A percentile compares a stretch with the other conserved stretches of the same genome.
These are phyloP conservation scores for Synergus gifuensis DNA, from an alignment of 2,888 invertebrate species.

Conservation along the genomic window DNA sequence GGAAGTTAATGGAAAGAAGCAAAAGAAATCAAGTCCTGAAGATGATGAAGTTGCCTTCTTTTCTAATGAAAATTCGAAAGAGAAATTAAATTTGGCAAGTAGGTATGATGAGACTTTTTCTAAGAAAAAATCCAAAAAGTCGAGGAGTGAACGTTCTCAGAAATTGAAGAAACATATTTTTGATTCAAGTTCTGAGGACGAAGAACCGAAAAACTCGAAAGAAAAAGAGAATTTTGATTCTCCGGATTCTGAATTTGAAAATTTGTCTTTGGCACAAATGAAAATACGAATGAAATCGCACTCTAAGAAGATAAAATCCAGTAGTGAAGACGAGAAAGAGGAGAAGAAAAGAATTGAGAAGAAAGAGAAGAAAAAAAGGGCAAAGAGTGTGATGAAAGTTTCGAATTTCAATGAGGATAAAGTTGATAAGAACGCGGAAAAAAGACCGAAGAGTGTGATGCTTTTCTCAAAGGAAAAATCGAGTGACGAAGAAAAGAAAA, in stretches of 20 bases:
- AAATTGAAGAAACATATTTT: neutral
- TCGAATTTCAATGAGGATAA: neutral
- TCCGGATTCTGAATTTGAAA: neutral
- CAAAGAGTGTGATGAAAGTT: constrained; percentile 26
- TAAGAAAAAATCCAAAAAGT: constrained; percentile 4
- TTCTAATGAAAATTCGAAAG: neutral
- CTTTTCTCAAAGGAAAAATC: neutral
- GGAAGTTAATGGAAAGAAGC: constrained; percentile 13
- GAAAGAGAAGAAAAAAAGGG: neutral
- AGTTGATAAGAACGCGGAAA: neutral
- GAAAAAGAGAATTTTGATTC: neutral
- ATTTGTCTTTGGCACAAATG: neutral
- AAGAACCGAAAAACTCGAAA: neutral
- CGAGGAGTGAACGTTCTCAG: neutral
- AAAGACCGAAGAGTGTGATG: constrained; percentile 23
- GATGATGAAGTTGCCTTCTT: constrained; percentile 34
- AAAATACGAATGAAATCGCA: neutral
- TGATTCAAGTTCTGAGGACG: neutral
- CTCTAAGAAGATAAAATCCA: neutral
- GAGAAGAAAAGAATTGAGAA: neutral
- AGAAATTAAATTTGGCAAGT: neutral
- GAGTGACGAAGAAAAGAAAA: neutral
- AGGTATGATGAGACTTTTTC: neutral
- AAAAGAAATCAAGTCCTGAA: constrained; percentile 24
- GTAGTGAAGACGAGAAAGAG: neutral